Percentiles rank a stretch among this genome's conserved stretches.
Evolutionary conservation across 2,888 invertebrate species (phyloP).

Genomic region (Ectemnius continuus): DNA sequence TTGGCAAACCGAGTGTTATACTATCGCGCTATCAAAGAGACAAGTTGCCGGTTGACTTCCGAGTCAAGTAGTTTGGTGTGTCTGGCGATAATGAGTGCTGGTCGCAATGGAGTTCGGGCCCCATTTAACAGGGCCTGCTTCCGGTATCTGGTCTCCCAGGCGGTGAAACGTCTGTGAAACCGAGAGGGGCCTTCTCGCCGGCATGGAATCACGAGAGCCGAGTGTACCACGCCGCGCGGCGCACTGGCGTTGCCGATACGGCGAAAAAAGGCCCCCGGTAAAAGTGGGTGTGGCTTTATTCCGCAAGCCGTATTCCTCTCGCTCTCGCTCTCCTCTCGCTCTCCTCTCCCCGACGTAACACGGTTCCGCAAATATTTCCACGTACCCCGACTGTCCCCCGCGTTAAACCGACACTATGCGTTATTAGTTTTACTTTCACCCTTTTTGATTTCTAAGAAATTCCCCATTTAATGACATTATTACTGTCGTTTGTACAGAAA

Average conservation of each 20-base stretch:
- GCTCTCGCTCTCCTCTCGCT: constrained; percentile 12
- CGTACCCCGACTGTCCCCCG: not conserved
- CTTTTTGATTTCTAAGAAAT: no score
- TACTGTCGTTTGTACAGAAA: no score
- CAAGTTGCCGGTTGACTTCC: no score
- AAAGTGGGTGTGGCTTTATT: constrained; percentile 70
- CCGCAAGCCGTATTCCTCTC: constrained; percentile 58
- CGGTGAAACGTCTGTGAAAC: constrained; percentile 68
- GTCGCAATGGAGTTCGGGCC: no score
- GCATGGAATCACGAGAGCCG: constrained; percentile 16
- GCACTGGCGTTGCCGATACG: constrained; percentile 57
- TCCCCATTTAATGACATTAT: no score
- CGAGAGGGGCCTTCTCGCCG: constrained; percentile 29
- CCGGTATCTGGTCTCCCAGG: constrained; percentile 46
- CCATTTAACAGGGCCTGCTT: constrained; percentile 31
- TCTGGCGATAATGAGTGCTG: no score
- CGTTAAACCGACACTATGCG: no score
- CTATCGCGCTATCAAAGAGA: no score
- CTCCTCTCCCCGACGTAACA: not conserved
- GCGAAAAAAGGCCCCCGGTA: constrained; percentile 68
- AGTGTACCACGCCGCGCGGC: not conserved
- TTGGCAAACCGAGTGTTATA: no score
- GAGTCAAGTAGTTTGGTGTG: no score
- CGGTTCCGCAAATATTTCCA: constrained; percentile 28
- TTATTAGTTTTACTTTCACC: no score